Percentiles rank a stretch among this genome's conserved stretches.
Conservation (phyloP, 2,888 invertebrate genomes). For the Adela reaumurella region DNA sequence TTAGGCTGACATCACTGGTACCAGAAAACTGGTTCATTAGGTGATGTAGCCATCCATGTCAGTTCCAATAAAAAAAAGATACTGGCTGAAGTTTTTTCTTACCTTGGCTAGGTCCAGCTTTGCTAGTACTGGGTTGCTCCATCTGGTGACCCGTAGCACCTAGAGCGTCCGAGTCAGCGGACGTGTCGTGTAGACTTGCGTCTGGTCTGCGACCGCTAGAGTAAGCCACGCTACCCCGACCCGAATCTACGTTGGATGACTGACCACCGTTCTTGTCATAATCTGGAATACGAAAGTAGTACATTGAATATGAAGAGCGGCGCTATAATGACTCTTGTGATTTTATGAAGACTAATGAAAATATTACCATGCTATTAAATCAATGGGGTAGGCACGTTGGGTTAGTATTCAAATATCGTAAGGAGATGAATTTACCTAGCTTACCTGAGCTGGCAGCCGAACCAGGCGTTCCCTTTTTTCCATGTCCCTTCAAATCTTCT, state of each 20-base stretch:
- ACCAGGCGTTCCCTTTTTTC: slow-evolving; percentile 45
- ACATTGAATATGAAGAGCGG: no score
- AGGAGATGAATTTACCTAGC: neutral
- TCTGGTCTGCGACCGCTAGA: slow-evolving; percentile 66
- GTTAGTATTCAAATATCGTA: no score
- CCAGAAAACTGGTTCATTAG: no score
- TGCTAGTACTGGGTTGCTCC: neutral
- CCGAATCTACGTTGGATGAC: slow-evolving; percentile 74
- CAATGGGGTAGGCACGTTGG: no score
- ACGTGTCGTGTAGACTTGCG: slow-evolving; percentile 51
- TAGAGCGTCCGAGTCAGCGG: slow-evolving; percentile 57
- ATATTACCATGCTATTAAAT: no score
- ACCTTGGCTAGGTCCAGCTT: slow-evolving; percentile 20
- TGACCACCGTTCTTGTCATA: slow-evolving; percentile 74
- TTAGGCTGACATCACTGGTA: no score
- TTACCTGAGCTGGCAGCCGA: slow-evolving; percentile 62
- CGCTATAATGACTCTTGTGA: no score
- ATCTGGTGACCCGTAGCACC: slow-evolving; percentile 16
- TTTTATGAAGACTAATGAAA: no score
- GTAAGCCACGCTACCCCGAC: slow-evolving; percentile 76
- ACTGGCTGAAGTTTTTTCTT: no score
- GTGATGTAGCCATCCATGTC: no score
- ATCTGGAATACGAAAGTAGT: no score
- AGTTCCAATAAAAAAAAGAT: no score
- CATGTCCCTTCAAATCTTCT: slow-evolving; percentile 45